Base-by-base conservation (phyloP, 2,797 vertebrate species). In the Microcaecilia unicolor region DNA sequence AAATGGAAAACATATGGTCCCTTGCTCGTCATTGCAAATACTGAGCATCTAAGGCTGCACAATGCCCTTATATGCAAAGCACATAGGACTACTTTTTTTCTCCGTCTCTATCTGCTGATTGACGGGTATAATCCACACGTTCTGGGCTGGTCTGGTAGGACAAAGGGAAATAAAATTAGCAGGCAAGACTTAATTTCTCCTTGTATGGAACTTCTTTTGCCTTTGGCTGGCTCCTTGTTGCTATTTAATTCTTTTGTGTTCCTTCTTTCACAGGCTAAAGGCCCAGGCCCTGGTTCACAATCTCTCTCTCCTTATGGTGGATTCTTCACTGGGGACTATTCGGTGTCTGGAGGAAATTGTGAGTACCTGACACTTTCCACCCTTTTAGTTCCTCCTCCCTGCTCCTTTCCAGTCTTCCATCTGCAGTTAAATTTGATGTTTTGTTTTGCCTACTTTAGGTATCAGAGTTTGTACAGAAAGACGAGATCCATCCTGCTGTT, bases 321-420 rank as follows among this genome's bases (percentile, higher is more conserved):
- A 98, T 45, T 85, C 89, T 1, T 93, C 90, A 0, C 56, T 90
- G 33, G 92, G 84, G 57, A 90, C 81, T 0, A 74, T 94, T 60
- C 85, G 92, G 42, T 98, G 92, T 74, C 86, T 98, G 26, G 93
- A 92, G 56, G 91, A 99, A 83, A 95, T 98, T 53, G 96, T 98
- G 61, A 92, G 92, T 85, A 22, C 42, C 28, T 42, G 22, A 10
- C 20, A 19, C 8, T 15, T 51, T 20, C n/a, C n/a, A n/a, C n/a
- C n/a, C n/a, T n/a, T n/a, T n/a, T n/a, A n/a, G n/a, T n/a, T 8
- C 10, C 27, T 16, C 15, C 3, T 31, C 17, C 30, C 21, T 15
- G 3, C 41, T 15, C 28, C n/a, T n/a, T n/a, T n/a, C n/a, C n/a
- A n/a, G n/a, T n/a, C n/a, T n/a, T n/a, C n/a, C n/a, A n/a, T 26